Conservation (phyloP, 2,888 invertebrate species). For the Rhagium mordax region DNA sequence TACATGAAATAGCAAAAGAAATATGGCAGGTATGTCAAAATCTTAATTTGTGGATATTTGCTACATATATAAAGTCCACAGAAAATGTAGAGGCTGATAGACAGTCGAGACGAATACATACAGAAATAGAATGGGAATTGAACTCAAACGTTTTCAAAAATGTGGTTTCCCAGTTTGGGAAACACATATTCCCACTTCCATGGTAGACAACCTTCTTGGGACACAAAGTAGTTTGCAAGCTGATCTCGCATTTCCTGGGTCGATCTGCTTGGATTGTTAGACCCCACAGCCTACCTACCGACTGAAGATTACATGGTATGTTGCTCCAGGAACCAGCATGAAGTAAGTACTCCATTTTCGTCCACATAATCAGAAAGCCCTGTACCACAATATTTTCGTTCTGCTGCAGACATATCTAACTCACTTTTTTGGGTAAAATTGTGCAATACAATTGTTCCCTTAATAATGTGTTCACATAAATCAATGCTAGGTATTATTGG, state of each 20-base stretch:
- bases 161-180: too few species aligned
- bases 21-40: too few species aligned
- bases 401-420: not conserved
- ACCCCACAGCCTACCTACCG: slow-evolving; percentile 10
- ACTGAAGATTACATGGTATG: not conserved
- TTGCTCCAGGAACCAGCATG: slow-evolving; percentile 13
- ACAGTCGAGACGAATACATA: too few species aligned
- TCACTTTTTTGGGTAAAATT: slow-evolving; percentile 32
- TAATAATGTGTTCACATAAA: slow-evolving; percentile 23
- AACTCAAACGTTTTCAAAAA: too few species aligned
- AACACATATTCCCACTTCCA: slow-evolving; percentile 22
- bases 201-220: slow-evolving; percentile 4
- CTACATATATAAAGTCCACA: too few species aligned
- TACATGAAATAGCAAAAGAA: too few species aligned
- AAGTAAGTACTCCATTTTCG: not conserved
- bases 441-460: slow-evolving; percentile 33
- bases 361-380: slow-evolving; percentile 15
- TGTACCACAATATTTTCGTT: slow-evolving; percentile 33
- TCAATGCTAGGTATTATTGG: slow-evolving; percentile 7
- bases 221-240: slow-evolving; percentile 23
- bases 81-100: too few species aligned
- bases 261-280: slow-evolving; percentile 11
- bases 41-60: too few species aligned
- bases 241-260: not conserved
- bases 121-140: too few species aligned